Base-by-base conservation (phyloP, 2,797 vertebrate species). In the Schizothorax lantsangensis region DNA sequence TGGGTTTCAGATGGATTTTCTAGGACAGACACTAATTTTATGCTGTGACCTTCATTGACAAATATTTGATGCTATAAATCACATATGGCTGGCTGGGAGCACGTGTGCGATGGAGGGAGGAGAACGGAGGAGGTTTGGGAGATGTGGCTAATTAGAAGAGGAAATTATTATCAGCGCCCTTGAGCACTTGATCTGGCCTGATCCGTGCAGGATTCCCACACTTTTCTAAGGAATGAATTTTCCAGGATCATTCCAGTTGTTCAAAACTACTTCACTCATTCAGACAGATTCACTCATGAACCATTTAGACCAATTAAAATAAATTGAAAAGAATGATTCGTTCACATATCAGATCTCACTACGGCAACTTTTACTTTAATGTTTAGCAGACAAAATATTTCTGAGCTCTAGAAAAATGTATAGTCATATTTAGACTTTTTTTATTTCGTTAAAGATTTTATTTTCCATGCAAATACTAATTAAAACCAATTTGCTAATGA, bases 21-120 rank as follows among this genome's bases (percentile, higher is more conserved):
- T 95, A 93, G 94, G 94, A 94, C 94, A 94, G 90, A 91, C 89
- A 89, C 94, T 94, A 94, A 95, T 96, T 95, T 95, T 94, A 95
- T 95, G 92, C 94, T 38, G 90, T 95, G 95, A 95, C 95, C 94
- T 94, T 95, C 95, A 96, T 95, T 95, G 95, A 95, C 95, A 95
- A 95, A 93, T 94, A 93, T 93, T 94, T 95, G 93, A 93, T 26
- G 92, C 94, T 91, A 95, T 95, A 95, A 95, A 95, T 95, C 95
- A 95, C 93, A 91, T 90, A 84, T 73, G 90, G 89, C 82, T 83
- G 88, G 88, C 73, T 86, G 89, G 86, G 89, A 11, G 79, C 59
- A 90, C 64, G 88, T 84, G 91, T 5, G 30, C 21, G 68, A 62
- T 79, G 87, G 90, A 89, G 90, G 88, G 81, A 83, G 74, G 57